These are phyloP conservation scores for Hippoglossus hippoglossus DNA, from an alignment of 2,797 vertebrate species.

Conservation along the genomic window DNA sequence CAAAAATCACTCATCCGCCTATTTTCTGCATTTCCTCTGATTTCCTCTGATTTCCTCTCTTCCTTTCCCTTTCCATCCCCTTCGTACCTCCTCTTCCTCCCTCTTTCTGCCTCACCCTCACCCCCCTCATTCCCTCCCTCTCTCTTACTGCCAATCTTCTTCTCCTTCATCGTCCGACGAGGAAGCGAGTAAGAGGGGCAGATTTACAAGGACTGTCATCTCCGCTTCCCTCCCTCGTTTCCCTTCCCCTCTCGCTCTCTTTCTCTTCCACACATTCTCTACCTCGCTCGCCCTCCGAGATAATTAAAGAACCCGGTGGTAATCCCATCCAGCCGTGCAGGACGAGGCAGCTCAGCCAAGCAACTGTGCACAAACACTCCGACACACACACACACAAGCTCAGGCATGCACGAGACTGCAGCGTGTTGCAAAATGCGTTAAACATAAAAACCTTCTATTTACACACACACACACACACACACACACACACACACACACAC, in stretches of 20 bases:
- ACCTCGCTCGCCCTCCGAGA: constrained; percentile 37
- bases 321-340: constrained; percentile 60
- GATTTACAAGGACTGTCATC: constrained; percentile 67
- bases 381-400: constrained; percentile 10
- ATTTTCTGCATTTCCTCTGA: constrained; percentile 1
- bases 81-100: not conserved
- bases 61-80: not conserved
- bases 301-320: constrained; percentile 67
- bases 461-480: not conserved
- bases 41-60: not conserved
- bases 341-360: constrained; percentile 23
- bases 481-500: constrained; percentile 18
- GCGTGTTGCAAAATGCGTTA: constrained; percentile 7
- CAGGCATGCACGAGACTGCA: not conserved
- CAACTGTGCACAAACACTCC: constrained; percentile 40
- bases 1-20: constrained; percentile 10
- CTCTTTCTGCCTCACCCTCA: not conserved
- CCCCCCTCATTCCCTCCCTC: not conserved
- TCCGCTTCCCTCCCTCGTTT: constrained; percentile 35
- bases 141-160: not conserved
- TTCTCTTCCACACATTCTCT: too few relatives aligned
- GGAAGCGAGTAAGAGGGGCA: constrained; percentile 45
- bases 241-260: constrained; percentile 7
- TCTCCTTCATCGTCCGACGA: constrained; percentile 18
- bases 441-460: constrained; percentile 18